Percentiles rank a stretch among this genome's conserved stretches.
Conservation (phyloP, 2,888 invertebrate species). For the Cephus nigrinus region DNA sequence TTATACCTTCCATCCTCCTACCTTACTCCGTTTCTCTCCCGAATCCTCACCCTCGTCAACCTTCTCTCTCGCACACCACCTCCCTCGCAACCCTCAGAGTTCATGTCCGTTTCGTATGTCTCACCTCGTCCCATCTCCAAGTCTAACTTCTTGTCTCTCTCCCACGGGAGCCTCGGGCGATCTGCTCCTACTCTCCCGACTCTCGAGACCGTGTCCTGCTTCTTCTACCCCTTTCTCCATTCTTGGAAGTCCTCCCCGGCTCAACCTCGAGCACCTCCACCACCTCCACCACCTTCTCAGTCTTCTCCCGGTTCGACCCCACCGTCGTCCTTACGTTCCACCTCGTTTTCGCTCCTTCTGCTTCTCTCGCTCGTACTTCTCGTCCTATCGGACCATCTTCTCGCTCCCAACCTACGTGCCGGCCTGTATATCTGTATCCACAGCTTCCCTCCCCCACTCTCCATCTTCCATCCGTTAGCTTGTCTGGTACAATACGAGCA, state of each 20-base stretch:
- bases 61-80: not conserved
- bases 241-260: not conserved
- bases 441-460: slow-evolving; percentile 19
- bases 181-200: slow-evolving; percentile 18
- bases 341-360: slow-evolving; percentile 25
- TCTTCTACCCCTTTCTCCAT: not conserved
- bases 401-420: not conserved
- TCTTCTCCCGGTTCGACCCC: not conserved
- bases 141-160: slow-evolving; percentile 39
- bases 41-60: slow-evolving; percentile 8
- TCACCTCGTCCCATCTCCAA: slow-evolving; percentile 49
- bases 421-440: not conserved
- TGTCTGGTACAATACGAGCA: slow-evolving; percentile 30
- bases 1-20: slow-evolving; percentile 13
- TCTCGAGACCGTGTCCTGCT: slow-evolving; percentile 4
- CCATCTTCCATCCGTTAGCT: slow-evolving; percentile 24
- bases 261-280: not conserved
- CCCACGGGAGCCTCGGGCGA: slow-evolving; percentile 35
- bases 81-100: slow-evolving; percentile 46
- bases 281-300: not conserved
- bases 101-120: slow-evolving; percentile 58
- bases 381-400: slow-evolving; percentile 14
- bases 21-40: slow-evolving; percentile 23
- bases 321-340: slow-evolving; percentile 14
- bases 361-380: slow-evolving; percentile 31